A percentile compares a stretch with the other conserved stretches of the same genome.
Conservation (phyloP, 2,797 vertebrate species). For the Xerus rutilus region DNA sequence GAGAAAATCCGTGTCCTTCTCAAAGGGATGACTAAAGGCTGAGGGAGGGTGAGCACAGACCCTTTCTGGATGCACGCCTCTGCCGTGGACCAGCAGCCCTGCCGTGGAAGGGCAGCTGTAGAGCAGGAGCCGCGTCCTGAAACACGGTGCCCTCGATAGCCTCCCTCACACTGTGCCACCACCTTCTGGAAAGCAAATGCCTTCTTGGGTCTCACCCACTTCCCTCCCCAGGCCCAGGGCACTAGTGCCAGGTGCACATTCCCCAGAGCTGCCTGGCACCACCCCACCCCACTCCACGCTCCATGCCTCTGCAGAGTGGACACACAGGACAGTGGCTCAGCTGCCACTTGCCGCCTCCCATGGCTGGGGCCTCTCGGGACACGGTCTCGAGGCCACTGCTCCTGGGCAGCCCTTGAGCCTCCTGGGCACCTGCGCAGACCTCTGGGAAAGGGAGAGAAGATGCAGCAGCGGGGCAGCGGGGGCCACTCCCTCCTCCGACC, state of each 20-base stretch:
- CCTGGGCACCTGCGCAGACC: not conserved
- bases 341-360: not conserved
- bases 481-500: too few relatives aligned
- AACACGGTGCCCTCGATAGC: not conserved
- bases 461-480: too few relatives aligned
- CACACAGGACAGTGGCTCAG: not conserved
- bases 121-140: not conserved
- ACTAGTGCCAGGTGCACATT: not conserved
- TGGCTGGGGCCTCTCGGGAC: not conserved
- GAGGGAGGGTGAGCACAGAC: not conserved
- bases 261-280: accelerated
- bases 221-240: not conserved
- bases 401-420: not conserved
- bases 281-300: not conserved
- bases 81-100: not conserved
- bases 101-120: too few relatives aligned
- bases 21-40: not conserved
- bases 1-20: not conserved
- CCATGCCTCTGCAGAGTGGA: not conserved
- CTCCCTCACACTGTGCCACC: not conserved
- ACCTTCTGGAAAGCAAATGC: too few relatives aligned
- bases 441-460: not conserved
- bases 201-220: too few relatives aligned
- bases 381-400: accelerated
- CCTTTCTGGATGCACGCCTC: not conserved